Base-by-base conservation (phyloP, 2,113 vertebrate genomes). In the Tympanuchus pallidicinctus region DNA sequence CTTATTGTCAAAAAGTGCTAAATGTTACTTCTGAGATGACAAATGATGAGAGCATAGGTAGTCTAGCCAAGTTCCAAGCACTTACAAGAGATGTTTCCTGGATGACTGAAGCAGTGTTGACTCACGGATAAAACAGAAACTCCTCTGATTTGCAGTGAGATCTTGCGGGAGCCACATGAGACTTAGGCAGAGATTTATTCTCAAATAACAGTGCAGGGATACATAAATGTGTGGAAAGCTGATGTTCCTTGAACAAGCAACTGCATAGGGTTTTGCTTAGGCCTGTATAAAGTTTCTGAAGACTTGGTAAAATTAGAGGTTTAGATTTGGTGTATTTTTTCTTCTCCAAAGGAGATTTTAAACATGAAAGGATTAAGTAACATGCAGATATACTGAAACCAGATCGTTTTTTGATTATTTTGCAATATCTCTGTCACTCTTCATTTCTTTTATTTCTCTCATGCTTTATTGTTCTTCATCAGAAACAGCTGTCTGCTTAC, bases 401-500 rank as follows among this genome's bases (percentile, higher is more conserved):
- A 32, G 56, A 32, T 19, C 32, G 6, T 57, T 57, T 57, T n/a
- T 57, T 5, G 6, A n/a, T n/a, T 20, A n/a, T n/a, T n/a, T n/a
- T 32, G 30, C 30, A 57, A 19, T n/a, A 57, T n/a, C 19, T 91
- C 4, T 1, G 20, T 75, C 15, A 8, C 22, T 69, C 6, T 71
- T 76, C 19, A 27, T 66, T 14, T 71, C 14, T 20, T 52, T 18
- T 9, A 6, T 1, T 13, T 32, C 48, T 66, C 42, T 13, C 43
- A 40, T 69, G 28, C 40, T 84, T 3, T 6, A 2, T 82, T 71
- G 38, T 38, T 93, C n/a, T 69, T 30, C 38, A 38, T 77, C 36
- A 60, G 57, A 48, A 88, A 27, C 42, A 74, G n/a, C 50, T 92
- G 43, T 74, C 50, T 81, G n/a, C 27, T 24, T 91, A 63, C 69